A percentile compares a stretch with the other conserved stretches of the same genome.
phyloP scores from a whole-genome alignment of 2,888 invertebrate species.

The Meandrusa payeni region DNA sequence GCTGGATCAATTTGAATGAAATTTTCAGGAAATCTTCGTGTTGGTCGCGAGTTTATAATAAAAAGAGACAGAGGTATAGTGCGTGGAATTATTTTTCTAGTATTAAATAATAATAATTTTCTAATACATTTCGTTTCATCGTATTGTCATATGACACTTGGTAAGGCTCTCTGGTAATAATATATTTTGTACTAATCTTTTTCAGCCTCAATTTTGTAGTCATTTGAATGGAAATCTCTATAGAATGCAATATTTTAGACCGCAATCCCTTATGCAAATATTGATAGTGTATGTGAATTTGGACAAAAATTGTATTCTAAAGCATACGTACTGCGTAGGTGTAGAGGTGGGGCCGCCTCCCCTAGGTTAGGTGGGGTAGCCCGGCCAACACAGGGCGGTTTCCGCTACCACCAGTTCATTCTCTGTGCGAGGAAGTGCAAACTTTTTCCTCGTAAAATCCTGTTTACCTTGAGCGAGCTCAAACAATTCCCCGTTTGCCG shows the following conservation, averaged over 20 bases:
- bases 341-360: constrained; percentile 26
- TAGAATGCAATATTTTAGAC: neutral
- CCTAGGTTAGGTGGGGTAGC: too few relatives aligned
- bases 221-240: neutral
- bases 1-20: too few relatives aligned
- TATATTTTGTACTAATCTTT: too few relatives aligned
- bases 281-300: neutral
- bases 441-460: constrained; percentile 50
- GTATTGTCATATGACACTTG: too few relatives aligned
- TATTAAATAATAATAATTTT: too few relatives aligned
- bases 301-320: neutral
- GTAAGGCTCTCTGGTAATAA: too few relatives aligned
- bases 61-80: too few relatives aligned
- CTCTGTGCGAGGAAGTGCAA: constrained; percentile 39
- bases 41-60: too few relatives aligned
- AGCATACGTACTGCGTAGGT: constrained; percentile 14
- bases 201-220: neutral
- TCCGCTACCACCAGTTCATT: constrained; percentile 34
- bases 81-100: too few relatives aligned
- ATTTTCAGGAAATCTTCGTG: too few relatives aligned
- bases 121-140: too few relatives aligned
- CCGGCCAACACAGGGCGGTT: constrained; percentile 19
- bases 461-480: constrained; percentile 45
- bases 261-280: neutral
- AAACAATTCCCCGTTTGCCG: constrained; percentile 48